Conservation (phyloP, 2,797 vertebrate genomes). For the Tapera naevia region DNA sequence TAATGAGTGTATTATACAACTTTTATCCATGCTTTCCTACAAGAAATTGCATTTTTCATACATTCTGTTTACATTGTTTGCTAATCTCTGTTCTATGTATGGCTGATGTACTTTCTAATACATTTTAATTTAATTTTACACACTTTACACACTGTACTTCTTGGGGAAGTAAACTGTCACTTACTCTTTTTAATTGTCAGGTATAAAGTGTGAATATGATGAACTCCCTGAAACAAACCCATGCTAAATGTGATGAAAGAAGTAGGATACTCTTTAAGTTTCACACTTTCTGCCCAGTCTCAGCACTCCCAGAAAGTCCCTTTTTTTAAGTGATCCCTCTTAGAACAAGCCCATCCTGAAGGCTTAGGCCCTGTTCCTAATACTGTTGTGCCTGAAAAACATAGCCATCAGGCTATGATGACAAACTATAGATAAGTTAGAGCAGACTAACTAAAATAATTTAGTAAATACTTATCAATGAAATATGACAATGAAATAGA, state of each 20-base stretch:
- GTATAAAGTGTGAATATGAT: background rate
- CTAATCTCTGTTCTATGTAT: background rate
- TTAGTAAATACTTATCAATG: background rate
- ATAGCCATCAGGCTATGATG: background rate
- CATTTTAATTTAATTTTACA: background rate
- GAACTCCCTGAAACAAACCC: background rate
- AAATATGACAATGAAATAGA: background rate
- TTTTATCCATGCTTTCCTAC: background rate
- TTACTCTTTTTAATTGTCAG: background rate
- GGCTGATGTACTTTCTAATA: background rate
- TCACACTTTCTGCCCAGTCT: background rate
- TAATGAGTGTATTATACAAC: background rate
- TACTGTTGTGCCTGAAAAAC: background rate
- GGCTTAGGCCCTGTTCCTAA: background rate
- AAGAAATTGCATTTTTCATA: background rate
- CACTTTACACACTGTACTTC: background rate
- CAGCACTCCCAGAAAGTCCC: background rate
- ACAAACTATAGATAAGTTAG: background rate
- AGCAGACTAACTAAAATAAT: background rate
- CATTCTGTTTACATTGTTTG: background rate
- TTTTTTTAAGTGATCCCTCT: background rate
- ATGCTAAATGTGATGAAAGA: background rate
- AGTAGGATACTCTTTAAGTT: background rate
- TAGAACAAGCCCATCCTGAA: background rate
- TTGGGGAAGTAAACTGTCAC: background rate